phyloP scores from a whole-genome alignment of 2,797 vertebrate species.

The Sciaenops ocellatus region DNA sequence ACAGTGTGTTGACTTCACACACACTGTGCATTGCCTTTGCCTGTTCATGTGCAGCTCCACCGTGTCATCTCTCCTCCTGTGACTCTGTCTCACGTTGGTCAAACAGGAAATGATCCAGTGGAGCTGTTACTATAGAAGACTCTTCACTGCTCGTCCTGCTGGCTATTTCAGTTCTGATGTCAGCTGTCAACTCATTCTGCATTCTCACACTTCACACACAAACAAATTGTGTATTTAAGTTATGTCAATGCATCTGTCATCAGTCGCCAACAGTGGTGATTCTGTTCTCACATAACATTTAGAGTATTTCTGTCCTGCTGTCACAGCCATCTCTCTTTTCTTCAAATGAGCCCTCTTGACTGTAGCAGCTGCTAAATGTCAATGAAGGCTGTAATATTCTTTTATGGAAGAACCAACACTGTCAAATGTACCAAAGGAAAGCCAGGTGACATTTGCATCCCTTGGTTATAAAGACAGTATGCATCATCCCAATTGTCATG shows the following conservation, averaged over 20 bases:
- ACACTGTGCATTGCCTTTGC: too few species aligned
- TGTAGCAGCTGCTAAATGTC: not conserved
- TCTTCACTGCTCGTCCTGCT: not conserved
- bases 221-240: not conserved
- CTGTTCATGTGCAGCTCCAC: not conserved
- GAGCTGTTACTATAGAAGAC: not conserved
- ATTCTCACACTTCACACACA: not conserved
- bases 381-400: not conserved
- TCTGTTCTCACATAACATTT: not conserved
- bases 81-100: not conserved
- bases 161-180: not conserved
- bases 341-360: not conserved
- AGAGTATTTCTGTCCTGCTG: not conserved
- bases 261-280: not conserved
- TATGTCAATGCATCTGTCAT: not conserved
- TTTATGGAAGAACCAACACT: not conserved
- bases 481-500: not conserved
- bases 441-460: not conserved
- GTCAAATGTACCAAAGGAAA: not conserved
- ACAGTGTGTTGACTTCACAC: too few species aligned
- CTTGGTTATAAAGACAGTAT: not conserved
- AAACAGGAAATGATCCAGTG: not conserved
- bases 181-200: not conserved
- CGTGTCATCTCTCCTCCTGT: not conserved
- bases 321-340: not conserved